Evolutionary conservation across 2,888 invertebrate genomes (phyloP), one percentile per base, ranked within the genome.

Genomic region (Toxonevra muliebris): DNA sequence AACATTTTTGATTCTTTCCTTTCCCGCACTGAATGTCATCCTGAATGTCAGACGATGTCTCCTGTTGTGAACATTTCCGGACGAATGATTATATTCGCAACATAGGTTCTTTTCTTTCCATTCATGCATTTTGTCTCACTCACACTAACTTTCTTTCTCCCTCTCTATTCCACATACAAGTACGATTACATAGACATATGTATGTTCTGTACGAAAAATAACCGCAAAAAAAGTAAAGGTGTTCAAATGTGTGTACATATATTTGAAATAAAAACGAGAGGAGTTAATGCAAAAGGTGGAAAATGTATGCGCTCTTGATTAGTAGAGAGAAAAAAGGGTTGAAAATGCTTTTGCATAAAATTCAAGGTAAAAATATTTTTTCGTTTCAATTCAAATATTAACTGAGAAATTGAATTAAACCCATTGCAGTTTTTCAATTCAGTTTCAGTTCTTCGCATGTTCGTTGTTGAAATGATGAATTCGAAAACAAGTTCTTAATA

Each of bases 31-130:
- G 30, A 30, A 7, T 30, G 30, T 30, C 30, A 30, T 30, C 30
- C 30, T 30, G 30, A 30, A 30, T 30, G 30, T 30, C 30, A 30
- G 30, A n/a, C 41, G 48, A 62, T 54, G 62, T 53, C 62, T 55
- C 57, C 67, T 67, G 62, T 63, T 63, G 68, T 53, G 43, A 54
- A 17, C 57, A 60, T 68, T 64, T 68, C 63, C 68, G 68, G 68
- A 60, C 63, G 64, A 68, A 48, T 68, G 60, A 68, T 63, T 68
- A 60, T 63, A 68, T 68, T 59, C 48, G 64, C 63, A 40, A 58
- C 58, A 59, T 30, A 30, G 30, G 7, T 30, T 7, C 30, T 30
- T 30, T 30, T 30, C 30, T 30, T 30, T 30, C 30, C 30, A 30
- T 30, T 30, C 30, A 30, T 30, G 2, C 30, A 30, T 30, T 30